Conservation (phyloP, 2,888 invertebrate species). For the Agrotis segetum region DNA sequence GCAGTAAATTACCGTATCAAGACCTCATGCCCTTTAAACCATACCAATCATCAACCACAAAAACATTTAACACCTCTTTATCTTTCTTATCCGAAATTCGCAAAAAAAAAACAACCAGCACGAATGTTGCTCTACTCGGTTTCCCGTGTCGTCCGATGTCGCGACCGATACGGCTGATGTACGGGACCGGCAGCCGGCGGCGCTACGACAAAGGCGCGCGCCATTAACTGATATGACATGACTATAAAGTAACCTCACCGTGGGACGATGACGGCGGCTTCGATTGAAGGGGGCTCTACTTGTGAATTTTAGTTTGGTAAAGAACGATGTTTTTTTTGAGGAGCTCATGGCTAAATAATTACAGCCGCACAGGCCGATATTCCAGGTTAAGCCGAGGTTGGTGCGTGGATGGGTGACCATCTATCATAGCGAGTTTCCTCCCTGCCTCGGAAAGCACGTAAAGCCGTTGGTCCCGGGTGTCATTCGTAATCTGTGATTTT, state of each 20-base stretch:
- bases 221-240: constrained; percentile 89
- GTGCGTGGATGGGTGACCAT: too few relatives aligned
- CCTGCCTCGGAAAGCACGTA: too few relatives aligned
- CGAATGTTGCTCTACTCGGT: constrained; percentile 64
- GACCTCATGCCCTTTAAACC: background rate
- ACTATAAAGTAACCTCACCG: constrained; percentile 88
- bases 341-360: too few relatives aligned
- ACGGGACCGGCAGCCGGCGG: constrained; percentile 74
- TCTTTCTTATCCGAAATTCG: constrained; percentile 30
- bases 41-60: background rate
- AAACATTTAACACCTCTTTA: constrained; percentile 24
- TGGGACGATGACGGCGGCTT: constrained; percentile 78
- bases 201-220: constrained; percentile 81
- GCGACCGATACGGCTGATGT: constrained; percentile 73
- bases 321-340: too few relatives aligned
- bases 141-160: constrained; percentile 73
- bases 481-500: too few relatives aligned
- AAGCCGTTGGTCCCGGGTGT: too few relatives aligned
- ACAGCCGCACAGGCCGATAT: too few relatives aligned
- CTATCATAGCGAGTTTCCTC: too few relatives aligned
- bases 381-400: too few relatives aligned
- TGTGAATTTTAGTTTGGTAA: constrained; percentile 13
- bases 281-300: constrained; percentile 73
- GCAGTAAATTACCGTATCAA: too few relatives aligned
- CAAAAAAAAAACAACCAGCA: constrained; percentile 39